These are phyloP conservation scores for Pyrgus malvae DNA, from an alignment of 2,888 invertebrate species.

Conservation along the genomic window DNA sequence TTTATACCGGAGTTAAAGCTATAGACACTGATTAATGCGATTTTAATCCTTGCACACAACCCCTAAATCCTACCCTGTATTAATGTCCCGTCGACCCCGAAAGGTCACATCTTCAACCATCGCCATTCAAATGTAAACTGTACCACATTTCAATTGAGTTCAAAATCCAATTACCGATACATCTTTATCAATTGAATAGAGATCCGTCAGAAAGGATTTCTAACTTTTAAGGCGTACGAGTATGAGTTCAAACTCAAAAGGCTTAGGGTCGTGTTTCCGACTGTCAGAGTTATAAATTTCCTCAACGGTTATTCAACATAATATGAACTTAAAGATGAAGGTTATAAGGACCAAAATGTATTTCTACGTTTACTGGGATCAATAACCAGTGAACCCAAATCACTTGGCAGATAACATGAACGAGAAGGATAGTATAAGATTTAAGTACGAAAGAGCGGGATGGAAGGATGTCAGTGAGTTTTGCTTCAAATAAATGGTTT, in stretches of 20 bases:
- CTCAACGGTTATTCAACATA: conserved; percentile 33
- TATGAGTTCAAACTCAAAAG: conserved; percentile 70
- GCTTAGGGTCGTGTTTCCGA: conserved; percentile 62
- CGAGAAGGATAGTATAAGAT: conserved; percentile 43
- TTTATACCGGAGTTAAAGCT: conserved; percentile 79
- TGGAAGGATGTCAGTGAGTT: conserved; percentile 45
- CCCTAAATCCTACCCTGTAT: conserved; percentile 82
- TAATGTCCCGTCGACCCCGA: conserved; percentile 76
- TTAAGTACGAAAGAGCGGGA: conserved; percentile 49
- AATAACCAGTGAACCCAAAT: conserved; percentile 74
- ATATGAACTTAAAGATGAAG: conserved; percentile 40
- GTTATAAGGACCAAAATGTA: conserved; percentile 47
- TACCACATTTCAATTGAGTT: conserved; percentile 43
- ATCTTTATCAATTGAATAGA: conserved; percentile 37
- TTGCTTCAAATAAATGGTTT: conserved; percentile 52
- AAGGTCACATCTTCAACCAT: conserved; percentile 60
- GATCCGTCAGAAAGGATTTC: conserved; percentile 53
- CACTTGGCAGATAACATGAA: conserved; percentile 69
- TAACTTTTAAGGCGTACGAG: conserved; percentile 69
- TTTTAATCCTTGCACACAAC: conserved; percentile 85
- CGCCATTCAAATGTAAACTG: conserved; percentile 51
- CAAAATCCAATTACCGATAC: conserved; percentile 39
- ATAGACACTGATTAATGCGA: conserved; percentile 87
- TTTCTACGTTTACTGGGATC: conserved; percentile 52
- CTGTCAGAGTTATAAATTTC: conserved; percentile 43